Evolutionary conservation across 2,113 vertebrate species (phyloP).

Genomic region (Montifringilla adamsi): DNA sequence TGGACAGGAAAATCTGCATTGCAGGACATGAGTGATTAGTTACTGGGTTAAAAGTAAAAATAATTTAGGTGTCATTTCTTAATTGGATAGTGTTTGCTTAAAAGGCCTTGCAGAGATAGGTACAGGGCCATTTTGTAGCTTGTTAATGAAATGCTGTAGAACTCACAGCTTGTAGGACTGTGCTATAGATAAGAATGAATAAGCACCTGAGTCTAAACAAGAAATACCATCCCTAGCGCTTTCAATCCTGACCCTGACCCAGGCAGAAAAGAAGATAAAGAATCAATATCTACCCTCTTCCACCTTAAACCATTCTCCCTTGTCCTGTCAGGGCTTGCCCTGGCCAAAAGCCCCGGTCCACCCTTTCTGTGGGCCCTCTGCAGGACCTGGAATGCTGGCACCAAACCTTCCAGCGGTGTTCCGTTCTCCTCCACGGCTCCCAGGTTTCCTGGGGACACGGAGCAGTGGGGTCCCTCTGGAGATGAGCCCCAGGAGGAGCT

Average conservation of each 20-base stretch:
- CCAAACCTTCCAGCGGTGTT: fast-evolving
- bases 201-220: neutral
- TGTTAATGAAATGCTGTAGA: neutral
- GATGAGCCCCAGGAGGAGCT: neutral
- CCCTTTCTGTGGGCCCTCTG: neutral
- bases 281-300: neutral
- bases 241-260: neutral
- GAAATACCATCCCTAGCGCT: neutral
- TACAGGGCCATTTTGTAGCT: neutral
- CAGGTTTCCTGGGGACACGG: fast-evolving
- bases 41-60: neutral
- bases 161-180: fast-evolving
- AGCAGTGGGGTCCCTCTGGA: fast-evolving
- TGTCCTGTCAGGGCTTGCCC: neutral
- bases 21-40: neutral
- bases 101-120: neutral
- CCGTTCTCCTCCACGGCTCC: neutral
- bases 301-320: neutral
- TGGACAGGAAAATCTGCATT: neutral
- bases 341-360: neutral
- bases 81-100: neutral
- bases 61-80: neutral
- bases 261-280: neutral
- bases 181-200: neutral
- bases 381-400: neutral